Evolutionary conservation across 1,140 invertebrate genomes (phyloP).

Genomic region (Ceratosolen solmsi): DNA sequence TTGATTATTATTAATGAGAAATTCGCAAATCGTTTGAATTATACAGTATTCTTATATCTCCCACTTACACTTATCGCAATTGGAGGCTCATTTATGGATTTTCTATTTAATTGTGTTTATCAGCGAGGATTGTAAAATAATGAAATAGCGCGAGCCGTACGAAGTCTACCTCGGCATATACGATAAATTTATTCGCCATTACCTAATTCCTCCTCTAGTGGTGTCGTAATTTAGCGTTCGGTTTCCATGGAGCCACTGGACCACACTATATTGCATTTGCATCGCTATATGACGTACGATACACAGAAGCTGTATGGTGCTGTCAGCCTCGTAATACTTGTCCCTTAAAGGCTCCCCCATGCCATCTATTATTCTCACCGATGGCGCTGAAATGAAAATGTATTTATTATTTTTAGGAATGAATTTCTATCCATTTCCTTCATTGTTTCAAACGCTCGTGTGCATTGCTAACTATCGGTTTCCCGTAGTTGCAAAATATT

Average conservation of each 20-base stretch:
- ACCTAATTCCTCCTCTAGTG: constrained; percentile 83
- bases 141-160: background rate
- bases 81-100: no score
- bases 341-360: constrained; percentile 79
- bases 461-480: no score
- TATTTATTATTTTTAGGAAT: background rate
- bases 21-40: no score
- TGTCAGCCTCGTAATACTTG: constrained; percentile 85
- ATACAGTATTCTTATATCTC: no score
- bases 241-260: constrained; percentile 82
- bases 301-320: constrained; percentile 82
- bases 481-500: no score
- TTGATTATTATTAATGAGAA: no score
- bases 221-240: constrained; percentile 82
- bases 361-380: constrained; percentile 84
- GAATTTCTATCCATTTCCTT: no score
- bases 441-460: no score
- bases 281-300: constrained; percentile 82
- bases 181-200: constrained; percentile 54
- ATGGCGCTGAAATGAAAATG: constrained; percentile 76
- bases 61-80: no score
- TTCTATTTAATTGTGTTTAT: background rate
- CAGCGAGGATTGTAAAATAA: background rate
- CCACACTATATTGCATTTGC: constrained; percentile 77
- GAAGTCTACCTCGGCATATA: background rate